Evolutionary conservation across 1,140 invertebrate genomes (phyloP).

Genomic region (Drosophila virilis): DNA sequence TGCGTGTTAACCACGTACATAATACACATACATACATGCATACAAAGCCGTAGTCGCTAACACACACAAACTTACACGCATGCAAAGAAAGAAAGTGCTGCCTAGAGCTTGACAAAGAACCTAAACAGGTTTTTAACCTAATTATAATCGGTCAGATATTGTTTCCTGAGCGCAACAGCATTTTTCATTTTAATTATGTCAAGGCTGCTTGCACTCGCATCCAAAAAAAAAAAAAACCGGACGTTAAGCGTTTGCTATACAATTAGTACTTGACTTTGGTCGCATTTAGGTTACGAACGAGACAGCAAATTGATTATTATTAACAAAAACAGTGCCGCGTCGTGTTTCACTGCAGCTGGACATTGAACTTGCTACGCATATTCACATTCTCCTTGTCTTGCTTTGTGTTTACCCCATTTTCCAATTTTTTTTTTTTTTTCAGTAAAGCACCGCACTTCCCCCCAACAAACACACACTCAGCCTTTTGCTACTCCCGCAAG

Average conservation of each 20-base stretch:
- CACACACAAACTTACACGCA: constrained; percentile 28
- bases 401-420: background rate
- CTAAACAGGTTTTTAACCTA: constrained; percentile 79
- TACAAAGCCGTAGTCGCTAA: constrained; percentile 12
- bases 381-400: constrained; percentile 29
- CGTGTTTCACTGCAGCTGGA: constrained; percentile 38
- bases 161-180: constrained; percentile 26
- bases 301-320: constrained; percentile 33
- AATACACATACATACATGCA: constrained; percentile 38
- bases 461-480: constrained; percentile 56
- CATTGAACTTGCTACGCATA: constrained; percentile 67
- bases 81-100: constrained; percentile 72
- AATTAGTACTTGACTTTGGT: background rate
- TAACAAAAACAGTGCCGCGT: constrained; percentile 10
- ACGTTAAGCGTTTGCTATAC: background rate
- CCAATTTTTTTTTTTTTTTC: constrained; percentile 6
- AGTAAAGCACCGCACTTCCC: constrained; percentile 67
- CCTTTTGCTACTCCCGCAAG: constrained; percentile 61
- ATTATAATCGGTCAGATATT: constrained; percentile 61
- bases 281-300: constrained; percentile 33
- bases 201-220: constrained; percentile 45
- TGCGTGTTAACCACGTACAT: constrained; percentile 79
- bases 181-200: constrained; percentile 56
- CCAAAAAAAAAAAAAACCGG: constrained; percentile 7
- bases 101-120: constrained; percentile 73